A percentile compares a stretch with the other conserved stretches of the same genome.
Evolutionary conservation across 1,140 invertebrate species (phyloP).

Genomic region (Prorops nasuta): DNA sequence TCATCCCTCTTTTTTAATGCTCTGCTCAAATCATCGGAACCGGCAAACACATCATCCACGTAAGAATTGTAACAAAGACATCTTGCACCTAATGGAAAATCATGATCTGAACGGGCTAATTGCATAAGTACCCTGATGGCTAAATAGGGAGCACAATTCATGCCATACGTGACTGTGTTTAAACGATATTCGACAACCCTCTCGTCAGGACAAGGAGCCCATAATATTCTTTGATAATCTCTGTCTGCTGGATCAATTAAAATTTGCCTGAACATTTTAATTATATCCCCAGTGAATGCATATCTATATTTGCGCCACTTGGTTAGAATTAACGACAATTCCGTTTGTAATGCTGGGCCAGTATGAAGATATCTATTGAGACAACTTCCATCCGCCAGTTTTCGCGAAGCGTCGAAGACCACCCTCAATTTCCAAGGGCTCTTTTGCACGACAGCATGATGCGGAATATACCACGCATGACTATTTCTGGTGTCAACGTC

Average conservation of each 20-base stretch:
- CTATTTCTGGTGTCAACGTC: slow-evolving; percentile 5
- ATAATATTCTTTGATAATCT: neutral
- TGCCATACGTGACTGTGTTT: neutral
- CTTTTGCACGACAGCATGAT: neutral
- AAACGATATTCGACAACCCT: neutral
- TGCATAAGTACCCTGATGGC: neutral
- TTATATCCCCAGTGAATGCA: neutral
- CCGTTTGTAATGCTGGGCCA: neutral
- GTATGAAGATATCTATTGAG: neutral
- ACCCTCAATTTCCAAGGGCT: neutral
- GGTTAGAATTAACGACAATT: neutral
- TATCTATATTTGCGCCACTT: neutral
- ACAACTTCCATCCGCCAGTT: neutral
- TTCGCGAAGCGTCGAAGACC: neutral
- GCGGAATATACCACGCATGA: neutral
- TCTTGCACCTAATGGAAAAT: neutral
- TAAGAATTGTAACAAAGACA: neutral
- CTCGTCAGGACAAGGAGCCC: neutral
- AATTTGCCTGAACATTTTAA: neutral
- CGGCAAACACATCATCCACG: neutral
- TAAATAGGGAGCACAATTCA: neutral
- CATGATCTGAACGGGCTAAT: neutral
- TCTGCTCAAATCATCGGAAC: neutral
- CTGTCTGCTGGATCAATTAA: neutral
- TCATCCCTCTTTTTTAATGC: neutral